These are phyloP conservation scores for Buathra laborator DNA, from an alignment of 2,888 invertebrate species.

Conservation along the genomic window DNA sequence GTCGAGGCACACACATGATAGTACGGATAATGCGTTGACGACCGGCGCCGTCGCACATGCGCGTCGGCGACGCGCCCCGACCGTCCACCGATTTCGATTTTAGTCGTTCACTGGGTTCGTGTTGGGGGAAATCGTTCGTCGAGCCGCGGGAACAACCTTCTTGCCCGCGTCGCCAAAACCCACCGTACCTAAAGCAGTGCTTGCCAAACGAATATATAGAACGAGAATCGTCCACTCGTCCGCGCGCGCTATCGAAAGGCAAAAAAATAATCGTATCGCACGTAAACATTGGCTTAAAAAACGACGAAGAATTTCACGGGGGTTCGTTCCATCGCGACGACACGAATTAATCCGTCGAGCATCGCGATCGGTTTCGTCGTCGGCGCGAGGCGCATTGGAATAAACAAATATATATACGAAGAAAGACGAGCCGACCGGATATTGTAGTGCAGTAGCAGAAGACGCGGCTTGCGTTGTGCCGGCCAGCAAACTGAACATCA, in stretches of 20 bases:
- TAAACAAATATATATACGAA: constrained; percentile 22
- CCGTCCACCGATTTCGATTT: constrained; percentile 85
- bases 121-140: constrained; percentile 82
- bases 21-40: constrained; percentile 80
- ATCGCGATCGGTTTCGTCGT: constrained; percentile 48
- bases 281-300: not conserved
- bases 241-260: not conserved
- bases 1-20: constrained; percentile 68
- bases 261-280: not conserved
- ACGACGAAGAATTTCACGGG: not conserved
- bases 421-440: constrained; percentile 11
- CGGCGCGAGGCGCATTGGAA: constrained; percentile 49
- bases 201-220: constrained; percentile 17
- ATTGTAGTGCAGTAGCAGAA: constrained; percentile 59
- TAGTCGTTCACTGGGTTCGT: constrained; percentile 84
- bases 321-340: not conserved
- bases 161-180: constrained; percentile 53
- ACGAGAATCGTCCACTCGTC: not conserved
- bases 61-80: constrained; percentile 80
- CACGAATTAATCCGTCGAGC: constrained; percentile 3
- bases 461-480: constrained; percentile 57
- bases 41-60: constrained; percentile 83
- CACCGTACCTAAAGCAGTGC: constrained; percentile 17
- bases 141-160: constrained; percentile 63
- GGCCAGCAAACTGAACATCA: constrained; percentile 41